Percentiles rank a stretch among this genome's conserved stretches.
phyloP scores from a whole-genome alignment of 1,140 invertebrate species.

The Drosophila virilis region DNA sequence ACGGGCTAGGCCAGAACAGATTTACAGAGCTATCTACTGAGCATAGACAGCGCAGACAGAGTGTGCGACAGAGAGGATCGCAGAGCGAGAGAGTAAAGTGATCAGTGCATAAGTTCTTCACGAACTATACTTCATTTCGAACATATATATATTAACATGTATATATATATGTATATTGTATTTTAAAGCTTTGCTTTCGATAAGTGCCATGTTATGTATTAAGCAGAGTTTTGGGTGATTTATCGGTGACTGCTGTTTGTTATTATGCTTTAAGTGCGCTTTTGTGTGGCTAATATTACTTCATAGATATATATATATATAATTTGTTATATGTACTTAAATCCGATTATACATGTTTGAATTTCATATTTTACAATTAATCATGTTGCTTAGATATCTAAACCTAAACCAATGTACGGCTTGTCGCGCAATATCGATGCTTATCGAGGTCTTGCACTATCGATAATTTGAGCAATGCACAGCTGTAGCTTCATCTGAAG shows the following conservation, averaged over 20 bases:
- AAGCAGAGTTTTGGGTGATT: slow-evolving; percentile 35
- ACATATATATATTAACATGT: not conserved
- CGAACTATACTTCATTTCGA: not conserved
- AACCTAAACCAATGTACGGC: slow-evolving; percentile 33
- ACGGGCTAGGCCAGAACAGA: slow-evolving; percentile 40
- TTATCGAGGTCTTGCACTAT: slow-evolving; percentile 27
- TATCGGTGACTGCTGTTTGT: slow-evolving; percentile 41
- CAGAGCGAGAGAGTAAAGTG: slow-evolving; percentile 12
- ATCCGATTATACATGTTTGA: not conserved
- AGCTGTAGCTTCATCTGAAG: slow-evolving; percentile 10
- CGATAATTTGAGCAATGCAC: slow-evolving; percentile 38
- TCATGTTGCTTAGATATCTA: slow-evolving; percentile 52
- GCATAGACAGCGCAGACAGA: slow-evolving; percentile 1
- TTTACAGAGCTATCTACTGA: slow-evolving; percentile 22
- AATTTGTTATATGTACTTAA: not conserved
- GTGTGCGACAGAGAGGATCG: slow-evolving; percentile 11
- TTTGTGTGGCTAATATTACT: slow-evolving; percentile 8
- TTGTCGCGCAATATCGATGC: slow-evolving; percentile 1
- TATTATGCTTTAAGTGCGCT: slow-evolving; percentile 17
- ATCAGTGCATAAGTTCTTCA: slow-evolving; percentile 31
- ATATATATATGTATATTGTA: slow-evolving; percentile 8
- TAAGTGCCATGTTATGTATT: slow-evolving; percentile 19
- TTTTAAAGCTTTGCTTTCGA: slow-evolving; percentile 10
- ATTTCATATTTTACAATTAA: slow-evolving; percentile 55
- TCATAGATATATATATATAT: slow-evolving; percentile 10